Base-by-base conservation (phyloP, 2,888 invertebrate genomes). In the Agrotis exclamationis region DNA sequence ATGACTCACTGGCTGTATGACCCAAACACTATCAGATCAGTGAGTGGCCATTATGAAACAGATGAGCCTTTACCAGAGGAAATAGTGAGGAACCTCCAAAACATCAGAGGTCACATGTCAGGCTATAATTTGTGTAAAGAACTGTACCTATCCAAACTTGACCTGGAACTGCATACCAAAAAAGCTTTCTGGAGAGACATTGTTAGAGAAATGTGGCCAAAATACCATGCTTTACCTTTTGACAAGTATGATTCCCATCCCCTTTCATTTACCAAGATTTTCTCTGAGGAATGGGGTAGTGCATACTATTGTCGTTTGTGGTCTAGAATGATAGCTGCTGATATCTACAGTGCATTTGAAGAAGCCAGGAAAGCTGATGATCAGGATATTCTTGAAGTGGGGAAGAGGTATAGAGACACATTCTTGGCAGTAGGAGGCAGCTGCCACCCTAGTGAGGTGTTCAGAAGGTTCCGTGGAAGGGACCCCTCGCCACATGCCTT, bases 321-420 rank as follows among this genome's bases (percentile, higher is more conserved):
- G 98, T 98, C 99, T 1, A 97, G 97, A 88, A 97, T 99, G 97
- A 97, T 99, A 62, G 99, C 99, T 0, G 99, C 99, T 0, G 99
- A 99, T 92, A 97, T 98, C 47, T 99, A 98, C 90, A 97, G 98
- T 89, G 98, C 98, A 62, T 99, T 99, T 91, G 96, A 97, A 75
- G 98, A 98, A 91, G 97, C 95, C 0, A 95, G 96, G 82, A 92
- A 93, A 58, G 93, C 96, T 1, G 96, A 97, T 1, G 96, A 97
- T 16, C 92, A 96, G 65, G 95, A 96, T 82, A 89, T 97, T 77
- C 81, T 96, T 82, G 97, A 96, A 58, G 97, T 97, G 7, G 98
- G 98, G 0, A 97, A 96, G 85, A 96, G 98, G 74, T 99, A 98
- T 89, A 97, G 98, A 82, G 97, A 98, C 70, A 99, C 98, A 2